Evolutionary conservation across 2,797 vertebrate species (phyloP), one percentile per base, ranked within the genome.

Genomic region (Aeoliscus strigatus): DNA sequence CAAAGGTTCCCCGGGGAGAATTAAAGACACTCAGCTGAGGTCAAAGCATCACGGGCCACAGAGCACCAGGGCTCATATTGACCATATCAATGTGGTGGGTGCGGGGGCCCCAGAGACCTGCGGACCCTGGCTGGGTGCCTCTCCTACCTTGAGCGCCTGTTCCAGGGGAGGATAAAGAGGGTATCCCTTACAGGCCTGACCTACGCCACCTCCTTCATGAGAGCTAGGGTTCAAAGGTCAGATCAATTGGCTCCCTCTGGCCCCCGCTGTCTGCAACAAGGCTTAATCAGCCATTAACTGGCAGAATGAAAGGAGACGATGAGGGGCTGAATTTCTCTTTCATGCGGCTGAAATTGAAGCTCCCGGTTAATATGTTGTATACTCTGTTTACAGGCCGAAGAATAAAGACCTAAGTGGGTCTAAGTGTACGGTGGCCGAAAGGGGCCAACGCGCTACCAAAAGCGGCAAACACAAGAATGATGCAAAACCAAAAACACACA

Each of bases 181-280:
- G 92, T 93, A 94, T 97, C 92, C 90, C 92, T 98, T 96, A 97
- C 93, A 92, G 89, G 91, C 89, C 90, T 91, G 85, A 92, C 94
- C 92, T 92, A 90, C 89, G 87, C 90, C 90, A 89, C 88, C 91
- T 90, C 89, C 89, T 90, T 91, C 86, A 62, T 73, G 75, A 74
- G 70, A 74, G 52, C 26, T 49, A 66, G 84, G 84, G 91, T 87
- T 91, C 88, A 84, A 62, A 89, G 90, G 91, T 90, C 78, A 91
- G 91, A 95, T 92, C 92, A 92, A 93, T 92, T 88, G 91, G 88
- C 85, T 88, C 89, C 89, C 85, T 41, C 9, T 80, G 89, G 91
- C n/a, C 89, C 90, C 91, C 89, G 24, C 91, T 87, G 91, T 88
- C 80, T 84, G 89, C 88, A 89, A 86, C 86, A 71, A 64, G 85